A percentile compares a stretch with the other conserved stretches of the same genome.
phyloP scores from a whole-genome alignment of 2,888 invertebrate species.

The Drosophila bunnanda region DNA sequence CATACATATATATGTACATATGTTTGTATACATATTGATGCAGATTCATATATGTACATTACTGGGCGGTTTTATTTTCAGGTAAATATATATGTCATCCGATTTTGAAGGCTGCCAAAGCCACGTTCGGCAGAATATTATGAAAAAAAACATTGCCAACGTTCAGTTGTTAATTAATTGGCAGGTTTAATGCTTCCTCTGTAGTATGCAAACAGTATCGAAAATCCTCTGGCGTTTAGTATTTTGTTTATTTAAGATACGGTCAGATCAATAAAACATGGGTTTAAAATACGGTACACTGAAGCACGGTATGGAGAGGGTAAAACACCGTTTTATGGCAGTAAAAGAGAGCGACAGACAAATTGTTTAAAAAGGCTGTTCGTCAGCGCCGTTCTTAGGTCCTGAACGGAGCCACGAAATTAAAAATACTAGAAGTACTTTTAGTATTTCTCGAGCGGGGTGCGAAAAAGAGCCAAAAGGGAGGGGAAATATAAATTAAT shows the following conservation, averaged over 20 bases:
- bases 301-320: no score
- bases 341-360: no score
- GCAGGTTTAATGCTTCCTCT: background rate
- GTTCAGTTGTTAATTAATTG: background rate
- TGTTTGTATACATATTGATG: background rate
- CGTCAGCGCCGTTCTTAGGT: no score
- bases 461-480: no score
- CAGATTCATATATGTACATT: background rate
- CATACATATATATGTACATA: background rate
- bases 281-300: no score
- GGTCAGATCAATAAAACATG: no score
- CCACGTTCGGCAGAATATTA: background rate
- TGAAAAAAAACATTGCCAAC: background rate
- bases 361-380: no score
- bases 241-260: background rate
- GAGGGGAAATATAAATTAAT: no score
- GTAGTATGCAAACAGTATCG: background rate
- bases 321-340: no score
- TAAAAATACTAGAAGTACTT: no score
- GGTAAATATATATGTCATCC: constrained; percentile 2
- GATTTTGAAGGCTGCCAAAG: background rate
- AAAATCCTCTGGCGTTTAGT: background rate
- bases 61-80: constrained; percentile 2
- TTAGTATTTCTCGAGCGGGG: no score
- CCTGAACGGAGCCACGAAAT: no score